These are phyloP conservation scores for Scytalopus superciliaris DNA, from an alignment of 2,113 vertebrate species.

Conservation along the genomic window DNA sequence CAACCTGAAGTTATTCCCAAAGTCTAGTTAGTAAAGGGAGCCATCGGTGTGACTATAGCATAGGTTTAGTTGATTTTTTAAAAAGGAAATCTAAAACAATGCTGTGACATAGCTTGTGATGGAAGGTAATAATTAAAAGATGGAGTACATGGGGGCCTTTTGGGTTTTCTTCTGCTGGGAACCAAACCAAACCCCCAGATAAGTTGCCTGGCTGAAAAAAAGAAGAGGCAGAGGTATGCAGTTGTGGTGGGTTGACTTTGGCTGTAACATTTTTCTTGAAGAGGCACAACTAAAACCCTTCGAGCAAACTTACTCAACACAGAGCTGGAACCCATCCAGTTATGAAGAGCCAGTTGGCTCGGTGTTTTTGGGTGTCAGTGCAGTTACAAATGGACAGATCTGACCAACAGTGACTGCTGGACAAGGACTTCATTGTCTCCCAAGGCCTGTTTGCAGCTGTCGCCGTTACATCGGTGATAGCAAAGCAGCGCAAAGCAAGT, in stretches of 20 bases:
- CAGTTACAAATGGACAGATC: not conserved
- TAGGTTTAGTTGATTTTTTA: not conserved
- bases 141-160: rapidly evolving
- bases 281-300: not conserved
- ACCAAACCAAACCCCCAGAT: not conserved
- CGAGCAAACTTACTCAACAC: not conserved
- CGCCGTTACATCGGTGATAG: rapidly evolving
- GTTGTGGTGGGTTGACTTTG: too few species aligned
- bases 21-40: not conserved
- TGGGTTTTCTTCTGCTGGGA: not conserved
- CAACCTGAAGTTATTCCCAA: not conserved
- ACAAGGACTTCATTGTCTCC: conserved; percentile 4
- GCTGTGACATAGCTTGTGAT: not conserved
- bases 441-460: not conserved
- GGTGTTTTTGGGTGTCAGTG: not conserved
- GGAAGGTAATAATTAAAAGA: not conserved
- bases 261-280: rapidly evolving
- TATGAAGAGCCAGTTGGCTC: not conserved
- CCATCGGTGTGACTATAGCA: not conserved
- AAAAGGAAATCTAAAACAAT: not conserved
- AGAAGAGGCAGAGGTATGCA: not conserved
- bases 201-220: not conserved
- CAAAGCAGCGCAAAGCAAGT: not conserved
- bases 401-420: not conserved
- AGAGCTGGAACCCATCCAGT: not conserved